Evolutionary conservation across 2,888 invertebrate species (phyloP).

Genomic region (Brenthis daphne): DNA sequence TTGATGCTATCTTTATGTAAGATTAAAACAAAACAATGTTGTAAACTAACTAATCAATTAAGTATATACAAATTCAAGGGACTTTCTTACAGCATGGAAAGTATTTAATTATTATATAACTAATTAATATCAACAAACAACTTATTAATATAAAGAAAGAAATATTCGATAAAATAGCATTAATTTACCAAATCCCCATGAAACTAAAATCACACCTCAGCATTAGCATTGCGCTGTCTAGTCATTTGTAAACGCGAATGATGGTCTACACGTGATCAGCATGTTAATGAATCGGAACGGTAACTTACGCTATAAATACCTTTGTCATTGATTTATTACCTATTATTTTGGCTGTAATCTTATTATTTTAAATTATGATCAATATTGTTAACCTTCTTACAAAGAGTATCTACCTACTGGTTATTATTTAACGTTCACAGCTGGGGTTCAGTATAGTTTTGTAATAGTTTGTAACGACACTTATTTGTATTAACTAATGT

Average conservation of each 20-base stretch:
- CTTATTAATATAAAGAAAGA: neutral
- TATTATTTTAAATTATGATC: slow-evolving; percentile 8
- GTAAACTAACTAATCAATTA: slow-evolving; percentile 23
- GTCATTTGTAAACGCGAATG: slow-evolving; percentile 53
- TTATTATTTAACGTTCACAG: neutral
- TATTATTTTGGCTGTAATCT: slow-evolving; percentile 4
- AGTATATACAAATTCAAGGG: slow-evolving; percentile 2
- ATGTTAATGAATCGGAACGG: slow-evolving; percentile 51
- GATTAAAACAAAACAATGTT: slow-evolving; percentile 10
- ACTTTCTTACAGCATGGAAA: neutral
- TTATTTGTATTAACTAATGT: slow-evolving; percentile 72
- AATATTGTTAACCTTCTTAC: neutral
- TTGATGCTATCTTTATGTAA: slow-evolving; percentile 48
- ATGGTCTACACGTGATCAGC: slow-evolving; percentile 55
- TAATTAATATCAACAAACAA: neutral
- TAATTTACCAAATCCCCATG: slow-evolving; percentile 35
- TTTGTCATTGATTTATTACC: slow-evolving; percentile 23
- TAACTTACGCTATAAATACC: slow-evolving; percentile 47
- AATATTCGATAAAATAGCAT: slow-evolving; percentile 18
- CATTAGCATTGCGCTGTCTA: slow-evolving; percentile 51
- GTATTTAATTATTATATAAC: neutral
- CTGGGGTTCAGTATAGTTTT: slow-evolving; percentile 8
- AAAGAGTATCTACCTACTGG: neutral
- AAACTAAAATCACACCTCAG: slow-evolving; percentile 51
- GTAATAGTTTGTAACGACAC: slow-evolving; percentile 20